Percentiles rank a stretch among this genome's conserved stretches.
Conservation (phyloP, 2,113 vertebrate species). For the Ammodytes dubius region DNA sequence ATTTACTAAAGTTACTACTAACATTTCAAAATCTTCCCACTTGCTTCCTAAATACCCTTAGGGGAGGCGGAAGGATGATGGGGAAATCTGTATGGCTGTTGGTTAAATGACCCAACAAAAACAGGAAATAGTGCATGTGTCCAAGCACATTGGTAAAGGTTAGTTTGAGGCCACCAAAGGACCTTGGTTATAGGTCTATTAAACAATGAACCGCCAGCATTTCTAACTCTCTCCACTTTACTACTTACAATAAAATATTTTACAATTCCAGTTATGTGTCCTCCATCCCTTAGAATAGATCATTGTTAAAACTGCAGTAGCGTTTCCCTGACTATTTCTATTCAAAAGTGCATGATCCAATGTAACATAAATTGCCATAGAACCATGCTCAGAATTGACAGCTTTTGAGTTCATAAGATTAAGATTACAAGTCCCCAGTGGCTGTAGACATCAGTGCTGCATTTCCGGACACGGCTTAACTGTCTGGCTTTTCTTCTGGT, state of each 20-base stretch:
- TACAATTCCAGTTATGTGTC: neutral
- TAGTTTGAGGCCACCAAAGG: neutral
- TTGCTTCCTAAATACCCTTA: neutral
- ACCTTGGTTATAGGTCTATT: neutral
- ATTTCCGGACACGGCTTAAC: conserved; percentile 32
- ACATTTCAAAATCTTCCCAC: neutral
- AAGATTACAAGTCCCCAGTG: neutral
- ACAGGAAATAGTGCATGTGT: neutral
- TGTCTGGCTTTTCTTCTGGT: conserved; percentile 24
- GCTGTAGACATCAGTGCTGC: neutral
- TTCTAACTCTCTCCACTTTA: neutral
- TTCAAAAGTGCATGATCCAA: neutral
- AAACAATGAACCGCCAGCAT: neutral
- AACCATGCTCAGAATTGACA: neutral
- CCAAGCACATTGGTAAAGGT: neutral
- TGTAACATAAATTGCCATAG: neutral
- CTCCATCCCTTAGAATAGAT: neutral
- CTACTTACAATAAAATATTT: neutral
- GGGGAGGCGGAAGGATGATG: neutral
- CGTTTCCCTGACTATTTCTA: neutral
- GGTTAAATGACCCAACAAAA: neutral
- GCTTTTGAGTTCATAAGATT: conserved; percentile 21
- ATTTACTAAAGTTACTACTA: neutral
- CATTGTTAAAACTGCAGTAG: neutral
- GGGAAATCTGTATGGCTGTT: neutral